These are phyloP conservation scores for Stichodactyla mertensii DNA, from an alignment of 64 coral and sea anemone genomes.

Conservation along the genomic window DNA sequence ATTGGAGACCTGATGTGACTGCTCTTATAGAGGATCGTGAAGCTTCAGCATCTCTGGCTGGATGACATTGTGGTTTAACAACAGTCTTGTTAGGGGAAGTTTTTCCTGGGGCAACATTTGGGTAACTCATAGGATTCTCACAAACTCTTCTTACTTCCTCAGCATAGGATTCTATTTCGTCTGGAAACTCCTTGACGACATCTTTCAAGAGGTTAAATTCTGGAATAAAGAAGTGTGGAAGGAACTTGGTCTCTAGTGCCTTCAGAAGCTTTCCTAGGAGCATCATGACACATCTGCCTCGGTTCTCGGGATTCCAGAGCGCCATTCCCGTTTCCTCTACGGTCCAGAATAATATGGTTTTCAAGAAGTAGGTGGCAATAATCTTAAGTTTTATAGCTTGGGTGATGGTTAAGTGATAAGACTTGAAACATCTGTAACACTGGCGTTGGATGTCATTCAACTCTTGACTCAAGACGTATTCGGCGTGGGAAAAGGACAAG, in stretches of 20 bases:
- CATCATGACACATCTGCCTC: conserved; percentile 45
- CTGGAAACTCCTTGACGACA: conserved; percentile 39
- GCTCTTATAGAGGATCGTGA: background rate
- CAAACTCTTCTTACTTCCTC: conserved; percentile 36
- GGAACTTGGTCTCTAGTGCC: conserved; percentile 4
- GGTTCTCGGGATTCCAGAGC: conserved; percentile 55
- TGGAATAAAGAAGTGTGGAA: conserved; percentile 61
- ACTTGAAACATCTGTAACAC: conserved; percentile 60
- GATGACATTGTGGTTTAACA: background rate
- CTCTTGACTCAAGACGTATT: conserved; percentile 50
- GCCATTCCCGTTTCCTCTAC: conserved; percentile 58
- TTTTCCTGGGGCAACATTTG: background rate
- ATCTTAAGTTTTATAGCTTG: background rate
- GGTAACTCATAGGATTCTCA: conserved; percentile 33
- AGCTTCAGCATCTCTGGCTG: background rate
- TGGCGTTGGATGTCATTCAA: conserved; percentile 47
- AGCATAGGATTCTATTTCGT: conserved; percentile 20
- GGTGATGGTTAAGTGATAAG: conserved; percentile 47
- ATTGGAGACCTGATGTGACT: background rate
- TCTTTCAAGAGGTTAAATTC: conserved; percentile 47
- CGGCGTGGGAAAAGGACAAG: conserved; percentile 59
- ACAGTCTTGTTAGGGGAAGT: background rate
- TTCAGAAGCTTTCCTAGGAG: conserved; percentile 1
- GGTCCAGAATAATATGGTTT: conserved; percentile 59
- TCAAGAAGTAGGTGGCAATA: conserved; percentile 55